Conservation (phyloP, 2,113 vertebrate species). For the Hassar affinis region DNA sequence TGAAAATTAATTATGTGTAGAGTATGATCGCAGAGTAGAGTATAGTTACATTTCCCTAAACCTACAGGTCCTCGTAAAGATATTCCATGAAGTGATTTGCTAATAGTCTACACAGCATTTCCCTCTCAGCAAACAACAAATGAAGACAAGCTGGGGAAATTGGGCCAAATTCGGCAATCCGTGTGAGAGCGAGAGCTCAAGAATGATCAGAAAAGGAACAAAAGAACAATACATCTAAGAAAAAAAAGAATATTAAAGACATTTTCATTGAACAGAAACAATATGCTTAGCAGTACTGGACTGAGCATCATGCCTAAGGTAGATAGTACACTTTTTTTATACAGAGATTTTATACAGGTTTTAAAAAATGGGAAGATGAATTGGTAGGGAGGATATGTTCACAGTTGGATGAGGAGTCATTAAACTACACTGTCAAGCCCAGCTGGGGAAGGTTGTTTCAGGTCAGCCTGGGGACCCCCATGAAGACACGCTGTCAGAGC, state of each 20-base stretch:
- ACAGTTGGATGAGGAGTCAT: slow-evolving; percentile 18
- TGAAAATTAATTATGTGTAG: slow-evolving; percentile 42
- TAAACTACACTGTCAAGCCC: slow-evolving; percentile 39
- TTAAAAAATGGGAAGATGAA: background rate
- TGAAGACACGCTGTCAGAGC: slow-evolving; percentile 31
- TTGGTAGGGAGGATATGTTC: slow-evolving; percentile 8
- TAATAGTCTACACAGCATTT: slow-evolving; percentile 62
- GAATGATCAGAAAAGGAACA: slow-evolving; percentile 48
- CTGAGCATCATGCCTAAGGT: background rate
- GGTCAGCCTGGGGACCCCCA: slow-evolving; percentile 25
- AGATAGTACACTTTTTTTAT: background rate
- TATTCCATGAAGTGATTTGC: slow-evolving; percentile 64
- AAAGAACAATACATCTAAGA: background rate
- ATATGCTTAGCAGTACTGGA: background rate
- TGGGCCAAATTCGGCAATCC: slow-evolving; percentile 67
- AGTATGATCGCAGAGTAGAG: slow-evolving; percentile 36
- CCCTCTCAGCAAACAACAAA: slow-evolving; percentile 58
- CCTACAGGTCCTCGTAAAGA: slow-evolving; percentile 60
- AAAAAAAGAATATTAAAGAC: background rate
- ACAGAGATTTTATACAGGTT: background rate
- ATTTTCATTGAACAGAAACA: background rate
- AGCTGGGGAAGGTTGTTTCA: slow-evolving; percentile 15
- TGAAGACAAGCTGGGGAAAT: slow-evolving; percentile 62
- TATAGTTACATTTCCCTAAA: slow-evolving; percentile 53
- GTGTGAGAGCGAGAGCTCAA: slow-evolving; percentile 52